Percentiles rank a stretch among this genome's conserved stretches.
Conservation (phyloP, 1,140 invertebrate genomes). For the Eriocheir sinensis region DNA sequence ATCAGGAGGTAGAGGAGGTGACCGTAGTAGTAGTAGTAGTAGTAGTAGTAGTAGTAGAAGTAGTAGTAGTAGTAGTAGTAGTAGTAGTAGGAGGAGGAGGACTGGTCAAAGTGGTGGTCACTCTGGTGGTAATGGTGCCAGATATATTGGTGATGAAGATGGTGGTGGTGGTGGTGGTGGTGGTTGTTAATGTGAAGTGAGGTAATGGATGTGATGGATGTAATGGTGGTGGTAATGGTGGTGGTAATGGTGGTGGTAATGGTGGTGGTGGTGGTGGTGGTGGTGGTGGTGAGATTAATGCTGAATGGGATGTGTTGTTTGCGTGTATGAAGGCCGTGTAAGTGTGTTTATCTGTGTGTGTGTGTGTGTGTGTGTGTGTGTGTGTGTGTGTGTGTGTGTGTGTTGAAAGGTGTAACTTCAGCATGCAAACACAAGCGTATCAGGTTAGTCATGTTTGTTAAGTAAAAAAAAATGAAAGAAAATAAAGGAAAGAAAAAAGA, state of each 20-base stretch:
- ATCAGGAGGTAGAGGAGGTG: no score
- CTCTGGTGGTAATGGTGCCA: not conserved
- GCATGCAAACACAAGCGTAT: no score
- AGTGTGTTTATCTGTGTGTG: not conserved
- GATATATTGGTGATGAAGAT: not conserved
- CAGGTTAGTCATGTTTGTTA: no score
- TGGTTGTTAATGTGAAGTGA: not conserved
- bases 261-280: conserved; percentile 1
- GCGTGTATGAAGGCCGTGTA: not conserved
- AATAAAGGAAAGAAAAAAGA: no score
- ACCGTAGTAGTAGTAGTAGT: not conserved
- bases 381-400: no score
- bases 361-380: not conserved
- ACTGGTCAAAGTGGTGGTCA: not conserved
- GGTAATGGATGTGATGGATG: not conserved
- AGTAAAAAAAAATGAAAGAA: no score
- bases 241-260: conserved; percentile 28
- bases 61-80: conserved; percentile 40
- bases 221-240: not conserved
- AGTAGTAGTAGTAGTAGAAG: not conserved
- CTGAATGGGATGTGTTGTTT: not conserved
- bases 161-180: not conserved
- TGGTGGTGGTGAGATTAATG: not conserved
- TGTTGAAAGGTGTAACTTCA: no score
- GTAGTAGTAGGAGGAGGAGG: not conserved